Base-by-base conservation (phyloP, 2,888 invertebrate species). In the Tuta absoluta region DNA sequence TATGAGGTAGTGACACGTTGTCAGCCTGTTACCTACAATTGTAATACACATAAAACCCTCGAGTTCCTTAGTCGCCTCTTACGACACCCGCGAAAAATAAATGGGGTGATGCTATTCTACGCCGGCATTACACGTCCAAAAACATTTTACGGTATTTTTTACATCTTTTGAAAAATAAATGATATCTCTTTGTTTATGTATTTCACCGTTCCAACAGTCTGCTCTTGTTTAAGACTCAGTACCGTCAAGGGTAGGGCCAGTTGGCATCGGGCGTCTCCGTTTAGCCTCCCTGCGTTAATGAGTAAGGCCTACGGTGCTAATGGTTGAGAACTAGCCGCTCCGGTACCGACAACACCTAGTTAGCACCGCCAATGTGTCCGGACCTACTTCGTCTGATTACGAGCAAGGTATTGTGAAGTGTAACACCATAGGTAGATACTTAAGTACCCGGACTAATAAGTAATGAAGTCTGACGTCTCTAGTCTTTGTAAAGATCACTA, bases 231-330 rank as follows among this genome's bases (percentile, higher is more conserved):
- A 19, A 63, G 56, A 56, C 24, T 45, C 53, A 62, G 53, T 51
- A 63, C 62, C 69, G 67, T 72, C 76, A 76, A 78, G 80, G 77
- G 75, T 78, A 75, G 71, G 63, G 73, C 71, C 73, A 75, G 73
- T 72, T 71, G 70, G 71, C 72, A 79, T 73, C 84, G 81, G 76
- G 78, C 84, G 77, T 83, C 75, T 76, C 76, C 84, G 75, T 82
- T 91, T 91, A 91, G 91, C 86, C 79, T 72, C 71, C 74, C 77
- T 74, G 75, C 82, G 91, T 83, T 91, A 91, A 91, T 89, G 74
- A 89, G 87, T 79, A 86, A 83, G 87, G 84, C 89, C 85, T 85
- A 89, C 86, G 71, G 81, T 85, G 91, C 80, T 91, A 91, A 91
- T 89, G 81, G 80, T 74, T 89, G 85, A 89, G 84, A 89, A 90